A percentile compares a stretch with the other conserved stretches of the same genome.
Conservation (phyloP, 2,888 invertebrate species). For the Slavum lentiscoides region DNA sequence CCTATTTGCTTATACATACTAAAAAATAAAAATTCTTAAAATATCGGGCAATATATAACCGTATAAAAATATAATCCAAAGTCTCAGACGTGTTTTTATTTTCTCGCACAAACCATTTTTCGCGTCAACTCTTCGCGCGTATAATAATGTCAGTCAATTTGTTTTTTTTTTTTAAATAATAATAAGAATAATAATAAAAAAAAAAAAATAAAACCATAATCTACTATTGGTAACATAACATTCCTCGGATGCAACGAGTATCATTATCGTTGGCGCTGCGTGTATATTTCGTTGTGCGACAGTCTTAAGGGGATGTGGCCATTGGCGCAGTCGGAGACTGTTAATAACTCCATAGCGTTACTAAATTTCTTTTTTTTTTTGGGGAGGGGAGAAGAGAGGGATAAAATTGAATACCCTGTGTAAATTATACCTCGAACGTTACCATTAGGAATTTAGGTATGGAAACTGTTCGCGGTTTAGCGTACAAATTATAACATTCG, state of each 20-base stretch:
- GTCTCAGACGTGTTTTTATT: slow-evolving; percentile 12
- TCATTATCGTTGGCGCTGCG: slow-evolving; percentile 41
- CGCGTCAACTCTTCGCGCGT: slow-evolving; percentile 17
- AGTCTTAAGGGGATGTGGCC: slow-evolving; percentile 43
- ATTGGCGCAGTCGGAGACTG: slow-evolving; percentile 35
- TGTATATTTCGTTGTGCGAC: slow-evolving; percentile 50
- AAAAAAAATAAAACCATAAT: slow-evolving; percentile 38
- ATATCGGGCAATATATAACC: slow-evolving; percentile 37
- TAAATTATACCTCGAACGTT: slow-evolving; percentile 33
- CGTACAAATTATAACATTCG: slow-evolving; percentile 37
- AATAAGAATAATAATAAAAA: background rate
- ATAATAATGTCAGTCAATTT: slow-evolving; percentile 48
- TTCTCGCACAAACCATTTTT: slow-evolving; percentile 33
- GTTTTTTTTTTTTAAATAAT: slow-evolving; percentile 30
- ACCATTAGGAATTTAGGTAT: slow-evolving; percentile 40
- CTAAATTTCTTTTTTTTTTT: slow-evolving; percentile 8
- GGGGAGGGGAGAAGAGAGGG: background rate
- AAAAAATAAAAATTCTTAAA: slow-evolving; percentile 31
- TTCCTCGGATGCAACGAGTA: slow-evolving; percentile 22
- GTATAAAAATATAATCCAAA: slow-evolving; percentile 46
- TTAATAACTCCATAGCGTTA: slow-evolving; percentile 27
- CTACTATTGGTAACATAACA: slow-evolving; percentile 52
- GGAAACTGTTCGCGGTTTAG: slow-evolving; percentile 24
- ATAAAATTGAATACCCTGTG: slow-evolving; percentile 36
- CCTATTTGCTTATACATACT: slow-evolving; percentile 47